Evolutionary conservation across 2,113 vertebrate species (phyloP).

Genomic region (Periophthalmus modestus): DNA sequence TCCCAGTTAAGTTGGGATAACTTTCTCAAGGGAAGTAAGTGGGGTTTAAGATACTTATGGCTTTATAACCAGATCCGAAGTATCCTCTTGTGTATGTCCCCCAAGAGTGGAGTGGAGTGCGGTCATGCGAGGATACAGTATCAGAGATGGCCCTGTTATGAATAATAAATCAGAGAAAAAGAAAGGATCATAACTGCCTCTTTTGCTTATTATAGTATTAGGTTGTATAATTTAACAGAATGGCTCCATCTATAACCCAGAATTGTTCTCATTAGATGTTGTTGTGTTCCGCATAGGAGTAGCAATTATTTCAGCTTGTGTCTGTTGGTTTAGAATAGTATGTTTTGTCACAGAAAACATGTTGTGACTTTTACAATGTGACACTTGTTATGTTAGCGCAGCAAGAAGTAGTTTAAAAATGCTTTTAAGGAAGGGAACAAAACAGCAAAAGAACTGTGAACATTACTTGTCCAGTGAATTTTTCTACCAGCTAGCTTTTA

Average conservation of each 20-base stretch:
- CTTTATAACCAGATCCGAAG: constrained; percentile 25
- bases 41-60: constrained; percentile 36
- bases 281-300: neutral
- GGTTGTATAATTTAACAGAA: neutral
- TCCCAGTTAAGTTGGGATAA: constrained; percentile 38
- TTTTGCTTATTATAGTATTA: neutral
- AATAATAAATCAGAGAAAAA: constrained; percentile 3
- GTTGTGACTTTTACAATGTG: neutral
- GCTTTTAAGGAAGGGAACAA: neutral
- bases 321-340: neutral
- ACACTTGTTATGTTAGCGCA: neutral
- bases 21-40: constrained; percentile 37
- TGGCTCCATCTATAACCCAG: neutral
- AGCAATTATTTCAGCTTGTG: neutral
- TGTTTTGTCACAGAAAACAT: neutral
- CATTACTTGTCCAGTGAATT: no score
- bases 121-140: neutral
- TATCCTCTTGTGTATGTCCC: neutral
- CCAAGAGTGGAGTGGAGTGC: neutral
- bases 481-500: no score
- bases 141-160: neutral
- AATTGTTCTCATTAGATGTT: neutral
- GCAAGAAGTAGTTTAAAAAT: neutral
- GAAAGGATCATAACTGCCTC: neutral
- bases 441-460: neutral